Evolutionary conservation across 2,888 invertebrate species (phyloP), one percentile per base, ranked within the genome.

Genomic region (Tetheella fluctuosa): DNA sequence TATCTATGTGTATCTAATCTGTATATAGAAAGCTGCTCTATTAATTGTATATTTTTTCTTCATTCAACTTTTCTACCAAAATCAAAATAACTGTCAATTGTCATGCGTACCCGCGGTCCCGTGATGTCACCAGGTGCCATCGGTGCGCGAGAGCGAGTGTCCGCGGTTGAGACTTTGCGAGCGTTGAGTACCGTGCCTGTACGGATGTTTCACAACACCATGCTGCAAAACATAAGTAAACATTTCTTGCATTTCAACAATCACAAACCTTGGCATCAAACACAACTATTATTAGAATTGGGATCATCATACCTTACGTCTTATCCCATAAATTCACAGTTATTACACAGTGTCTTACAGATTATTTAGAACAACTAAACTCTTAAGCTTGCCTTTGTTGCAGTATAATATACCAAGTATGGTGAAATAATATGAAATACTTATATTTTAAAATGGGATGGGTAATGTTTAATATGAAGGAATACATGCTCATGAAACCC

Each of bases 71-170:
- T n/a, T n/a, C n/a, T n/a, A n/a, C n/a, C n/a, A n/a, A n/a, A n/a
- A n/a, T n/a, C n/a, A n/a, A n/a, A n/a, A n/a, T n/a, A n/a, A n/a
- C n/a, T n/a, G n/a, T n/a, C n/a, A n/a, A n/a, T n/a, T n/a, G n/a
- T n/a, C n/a, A 17, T 20, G 63, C 70, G 75, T 87, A 94, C 95
- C 95, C 94, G 95, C 94, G 94, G 95, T 94, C 92, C 95, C 95
- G 95, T 95, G 95, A 94, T 95, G 96, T 96, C 96, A 96, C 96
- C 96, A 96, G 95, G 95, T 95, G 86, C 95, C 95, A 94, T 95
- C 95, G 90, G 95, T 94, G 85, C 95, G 94, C 84, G 95, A 95
- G 79, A 95, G 91, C 74, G 95, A 95, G 86, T 95, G 95, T 70
- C 96, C 96, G 87, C 96, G 95, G 94, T 96, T 96, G 88, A 96